Conservation (phyloP, 2,797 vertebrate genomes). For the Apogon hyalosoma region DNA sequence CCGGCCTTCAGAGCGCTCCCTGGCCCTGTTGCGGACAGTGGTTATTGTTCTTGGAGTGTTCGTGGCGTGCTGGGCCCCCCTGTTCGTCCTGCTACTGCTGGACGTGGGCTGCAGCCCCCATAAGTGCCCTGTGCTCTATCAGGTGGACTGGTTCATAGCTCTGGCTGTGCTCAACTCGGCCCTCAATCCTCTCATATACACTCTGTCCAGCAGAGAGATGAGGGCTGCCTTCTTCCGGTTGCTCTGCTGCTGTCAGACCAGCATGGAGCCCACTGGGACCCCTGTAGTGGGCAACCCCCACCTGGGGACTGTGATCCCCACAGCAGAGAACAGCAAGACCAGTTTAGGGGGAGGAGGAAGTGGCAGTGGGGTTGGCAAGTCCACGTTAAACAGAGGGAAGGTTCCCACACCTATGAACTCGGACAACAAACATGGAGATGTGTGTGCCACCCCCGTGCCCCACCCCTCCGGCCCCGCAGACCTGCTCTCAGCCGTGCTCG, state of each 20-base stretch:
- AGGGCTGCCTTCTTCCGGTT: constrained; percentile 81
- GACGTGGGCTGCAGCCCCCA: constrained; percentile 83
- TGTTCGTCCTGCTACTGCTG: constrained; percentile 85
- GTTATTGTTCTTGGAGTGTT: constrained; percentile 87
- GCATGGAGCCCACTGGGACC: constrained; percentile 60
- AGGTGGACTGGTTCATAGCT: constrained; percentile 86
- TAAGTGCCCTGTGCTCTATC: constrained; percentile 79
- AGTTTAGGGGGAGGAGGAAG: constrained; percentile 72
- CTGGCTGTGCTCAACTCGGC: constrained; percentile 87
- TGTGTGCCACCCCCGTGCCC: constrained; percentile 49
- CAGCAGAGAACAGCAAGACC: constrained; percentile 83
- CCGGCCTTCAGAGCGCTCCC: constrained; percentile 82
- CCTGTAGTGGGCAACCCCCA: constrained; percentile 59
- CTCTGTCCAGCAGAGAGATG: constrained; percentile 87
- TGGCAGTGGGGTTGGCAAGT: constrained; percentile 56
- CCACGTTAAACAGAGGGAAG: constrained; percentile 65
- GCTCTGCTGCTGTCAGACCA: constrained; percentile 79
- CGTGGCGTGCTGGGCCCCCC: constrained; percentile 85
- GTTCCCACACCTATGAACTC: constrained; percentile 63
- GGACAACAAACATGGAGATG: constrained; percentile 70
- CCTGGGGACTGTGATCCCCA: constrained; percentile 75
- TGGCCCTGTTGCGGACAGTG: constrained; percentile 84
- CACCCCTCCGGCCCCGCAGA: constrained; percentile 76
- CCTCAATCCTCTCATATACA: constrained; percentile 87
- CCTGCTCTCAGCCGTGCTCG: constrained; percentile 84